Evolutionary conservation across 1,140 invertebrate species (phyloP), one percentile per base, ranked within the genome.

Genomic region (Vollenhovia emeryi): DNA sequence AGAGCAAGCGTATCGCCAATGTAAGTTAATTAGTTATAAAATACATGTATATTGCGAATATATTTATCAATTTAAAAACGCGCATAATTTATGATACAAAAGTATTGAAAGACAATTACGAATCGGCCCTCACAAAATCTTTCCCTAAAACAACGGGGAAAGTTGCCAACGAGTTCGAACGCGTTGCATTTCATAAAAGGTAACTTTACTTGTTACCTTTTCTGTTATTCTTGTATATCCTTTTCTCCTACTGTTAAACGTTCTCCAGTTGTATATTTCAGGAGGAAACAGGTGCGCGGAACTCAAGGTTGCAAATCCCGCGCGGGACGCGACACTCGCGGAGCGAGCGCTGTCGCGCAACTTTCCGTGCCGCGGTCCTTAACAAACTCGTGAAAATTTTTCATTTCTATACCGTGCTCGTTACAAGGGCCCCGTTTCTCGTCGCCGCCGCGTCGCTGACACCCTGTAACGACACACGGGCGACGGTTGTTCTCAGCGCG

Each of bases 381-480:
- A 55, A 82, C 50, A 57, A 73, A 82, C 66, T 82, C n/a, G 78
- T 5, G 50, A n/a, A 60, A 57, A 82, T 82, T 59, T 82, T 73
- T 82, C 66, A 82, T 71, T 82, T 57, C 50, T 57, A 30, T 50
- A 64, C 30, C 36, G 36, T 33, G 50, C 36, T 71, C 21, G 50
- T 66, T 82, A 57, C 48, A 21, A 80, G 4, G 24, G 24, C 15
- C 52, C 30, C 52, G 21, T 74, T 57, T 40, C 40, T 33, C 24
- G 24, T 43, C 36, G 24, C 18, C 8, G n/a, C 40, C 13, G 59
- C 43, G 18, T 50, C 43, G 27, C 27, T n/a, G 45, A 52, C 45
- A 33, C 71, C 57, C 24, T 64, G 50, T 64, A 64, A 6, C 75
- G 62, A 84, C 33, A 36, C n/a, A 24, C 48, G 55, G 52, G 27